These are phyloP conservation scores for Nezara viridula DNA, from an alignment of 2,888 invertebrate genomes.

Conservation along the genomic window DNA sequence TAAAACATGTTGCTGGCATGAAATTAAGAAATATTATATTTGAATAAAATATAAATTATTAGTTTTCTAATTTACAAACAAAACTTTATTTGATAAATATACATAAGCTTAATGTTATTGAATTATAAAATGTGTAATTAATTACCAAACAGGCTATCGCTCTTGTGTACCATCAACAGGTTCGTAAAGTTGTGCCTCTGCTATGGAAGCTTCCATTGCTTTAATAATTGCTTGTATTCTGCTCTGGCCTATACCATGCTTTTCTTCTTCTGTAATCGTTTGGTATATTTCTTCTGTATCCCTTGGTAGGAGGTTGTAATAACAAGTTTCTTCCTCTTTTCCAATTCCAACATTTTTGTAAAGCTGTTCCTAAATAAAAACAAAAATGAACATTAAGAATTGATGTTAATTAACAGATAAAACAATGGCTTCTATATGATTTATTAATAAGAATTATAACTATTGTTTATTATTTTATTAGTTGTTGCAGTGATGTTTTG, in stretches of 20 bases:
- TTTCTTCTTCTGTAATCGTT: constrained; percentile 62
- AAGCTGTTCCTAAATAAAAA: constrained; percentile 61
- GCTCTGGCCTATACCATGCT: constrained; percentile 61
- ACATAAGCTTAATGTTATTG: no score
- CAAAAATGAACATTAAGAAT: background rate
- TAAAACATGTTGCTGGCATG: no score
- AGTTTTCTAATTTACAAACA: no score
- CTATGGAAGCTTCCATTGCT: constrained; percentile 65
- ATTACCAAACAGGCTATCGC: constrained; percentile 27
- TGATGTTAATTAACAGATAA: no score
- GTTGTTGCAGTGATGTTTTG: no score
- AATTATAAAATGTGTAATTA: background rate
- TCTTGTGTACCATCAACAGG: constrained; percentile 62
- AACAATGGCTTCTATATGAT: no score
- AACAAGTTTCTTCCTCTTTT: constrained; percentile 61
- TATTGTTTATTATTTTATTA: no score
- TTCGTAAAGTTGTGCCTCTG: constrained; percentile 64
- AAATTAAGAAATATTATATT: no score
- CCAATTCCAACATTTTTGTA: constrained; percentile 63
- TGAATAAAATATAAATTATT: no score
- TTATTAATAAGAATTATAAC: no score
- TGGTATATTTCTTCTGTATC: constrained; percentile 64
- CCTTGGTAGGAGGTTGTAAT: constrained; percentile 61
- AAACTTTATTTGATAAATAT: no score
- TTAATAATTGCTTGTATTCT: constrained; percentile 66